Evolutionary conservation across 2,888 invertebrate genomes (phyloP).

Genomic region (Heteromurus nitidus): DNA sequence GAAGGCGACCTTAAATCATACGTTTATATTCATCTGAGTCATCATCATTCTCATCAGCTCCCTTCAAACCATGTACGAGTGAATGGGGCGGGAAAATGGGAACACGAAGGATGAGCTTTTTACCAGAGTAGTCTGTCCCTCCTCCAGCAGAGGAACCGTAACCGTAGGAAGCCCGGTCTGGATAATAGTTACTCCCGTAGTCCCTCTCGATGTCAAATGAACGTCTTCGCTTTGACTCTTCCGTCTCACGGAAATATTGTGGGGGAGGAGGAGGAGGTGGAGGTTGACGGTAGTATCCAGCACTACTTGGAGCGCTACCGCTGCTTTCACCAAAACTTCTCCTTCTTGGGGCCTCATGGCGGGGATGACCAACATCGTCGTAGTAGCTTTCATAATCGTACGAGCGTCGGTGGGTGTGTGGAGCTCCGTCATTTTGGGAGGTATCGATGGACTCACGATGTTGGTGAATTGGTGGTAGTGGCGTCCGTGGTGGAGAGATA

Average conservation of each 20-base stretch:
- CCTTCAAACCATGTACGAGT: background rate
- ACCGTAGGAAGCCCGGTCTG: too few species aligned
- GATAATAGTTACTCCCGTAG: background rate
- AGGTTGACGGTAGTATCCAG: background rate
- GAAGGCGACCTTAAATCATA: conserved; percentile 9
- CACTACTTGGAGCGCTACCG: background rate
- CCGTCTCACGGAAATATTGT: conserved; percentile 12
- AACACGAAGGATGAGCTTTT: background rate
- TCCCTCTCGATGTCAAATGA: background rate
- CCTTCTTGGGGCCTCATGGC: background rate
- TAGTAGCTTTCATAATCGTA: conserved; percentile 7
- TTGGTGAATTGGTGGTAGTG: background rate
- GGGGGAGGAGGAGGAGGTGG: background rate
- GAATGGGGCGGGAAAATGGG: conserved; percentile 2
- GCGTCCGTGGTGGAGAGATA: background rate
- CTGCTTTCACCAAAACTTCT: background rate
- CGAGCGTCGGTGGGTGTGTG: background rate
- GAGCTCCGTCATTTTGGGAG: background rate
- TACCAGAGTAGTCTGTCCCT: too few species aligned
- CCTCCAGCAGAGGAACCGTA: too few species aligned
- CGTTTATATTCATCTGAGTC: background rate
- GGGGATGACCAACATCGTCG: background rate
- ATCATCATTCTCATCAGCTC: background rate
- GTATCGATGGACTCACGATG: background rate
- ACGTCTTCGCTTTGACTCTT: background rate